These are phyloP conservation scores for Agapornis roseicollis DNA, from an alignment of 2,113 vertebrate species.

Conservation along the genomic window DNA sequence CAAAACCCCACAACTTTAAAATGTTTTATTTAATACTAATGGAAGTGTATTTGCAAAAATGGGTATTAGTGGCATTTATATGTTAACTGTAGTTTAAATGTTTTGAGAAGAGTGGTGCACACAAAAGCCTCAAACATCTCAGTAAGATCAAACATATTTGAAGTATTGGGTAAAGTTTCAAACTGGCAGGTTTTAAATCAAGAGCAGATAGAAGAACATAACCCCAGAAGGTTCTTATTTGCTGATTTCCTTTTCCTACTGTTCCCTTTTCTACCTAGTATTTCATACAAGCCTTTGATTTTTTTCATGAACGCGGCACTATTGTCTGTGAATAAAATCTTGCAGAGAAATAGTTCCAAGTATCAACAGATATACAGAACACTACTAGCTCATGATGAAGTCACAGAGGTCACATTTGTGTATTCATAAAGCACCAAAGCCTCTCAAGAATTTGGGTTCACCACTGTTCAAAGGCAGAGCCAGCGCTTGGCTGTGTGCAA, in stretches of 20 bases:
- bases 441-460: background rate
- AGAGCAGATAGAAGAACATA: background rate
- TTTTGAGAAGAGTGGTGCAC: background rate
- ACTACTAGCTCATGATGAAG: background rate
- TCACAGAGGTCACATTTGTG: background rate
- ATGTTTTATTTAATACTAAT: background rate
- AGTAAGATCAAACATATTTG: background rate
- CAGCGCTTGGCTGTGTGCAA: background rate
- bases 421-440: background rate
- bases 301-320: background rate
- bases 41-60: background rate
- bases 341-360: background rate
- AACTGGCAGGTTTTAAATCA: background rate
- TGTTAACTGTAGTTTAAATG: background rate
- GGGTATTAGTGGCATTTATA: background rate
- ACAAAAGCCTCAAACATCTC: background rate
- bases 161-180: background rate
- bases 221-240: background rate
- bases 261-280: background rate
- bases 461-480: background rate
- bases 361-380: background rate
- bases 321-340: background rate
- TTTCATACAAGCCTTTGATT: background rate
- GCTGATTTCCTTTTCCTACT: background rate
- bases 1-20: background rate